Percentiles rank a stretch among this genome's conserved stretches.
Conservation (phyloP, 2,797 vertebrate genomes). For the Anabacerthia variegaticeps region DNA sequence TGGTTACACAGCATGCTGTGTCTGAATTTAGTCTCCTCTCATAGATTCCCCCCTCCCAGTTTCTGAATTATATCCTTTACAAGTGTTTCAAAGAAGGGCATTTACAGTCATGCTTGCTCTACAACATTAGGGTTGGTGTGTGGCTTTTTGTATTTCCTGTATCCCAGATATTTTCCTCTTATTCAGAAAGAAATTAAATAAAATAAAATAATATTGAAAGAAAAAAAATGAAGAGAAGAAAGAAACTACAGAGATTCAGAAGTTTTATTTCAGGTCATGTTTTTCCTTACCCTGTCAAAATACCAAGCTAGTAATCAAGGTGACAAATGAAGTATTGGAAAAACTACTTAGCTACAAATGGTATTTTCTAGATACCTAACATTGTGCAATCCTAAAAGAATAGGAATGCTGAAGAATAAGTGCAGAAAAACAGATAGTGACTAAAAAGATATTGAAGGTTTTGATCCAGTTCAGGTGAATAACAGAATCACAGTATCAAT, state of each 20-base stretch:
- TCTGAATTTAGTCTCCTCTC: background rate
- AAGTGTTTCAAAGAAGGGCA: background rate
- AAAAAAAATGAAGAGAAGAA: background rate
- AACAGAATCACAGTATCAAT: background rate
- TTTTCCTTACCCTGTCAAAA: background rate
- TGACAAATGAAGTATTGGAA: background rate
- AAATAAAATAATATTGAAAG: background rate
- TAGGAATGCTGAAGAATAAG: background rate
- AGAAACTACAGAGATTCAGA: background rate
- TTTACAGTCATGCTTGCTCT: background rate
- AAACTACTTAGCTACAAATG: background rate
- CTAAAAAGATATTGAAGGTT: background rate
- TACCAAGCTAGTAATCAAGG: background rate
- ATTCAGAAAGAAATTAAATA: background rate
- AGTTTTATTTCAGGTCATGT: background rate
- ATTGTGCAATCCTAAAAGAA: background rate
- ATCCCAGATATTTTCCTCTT: rapidly evolving
- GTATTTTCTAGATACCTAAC: background rate
- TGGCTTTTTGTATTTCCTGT: background rate
- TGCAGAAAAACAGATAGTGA: background rate
- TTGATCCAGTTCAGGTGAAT: background rate
- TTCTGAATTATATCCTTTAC: conserved; percentile 9
- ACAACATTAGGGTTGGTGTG: background rate
- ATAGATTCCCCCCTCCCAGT: background rate
- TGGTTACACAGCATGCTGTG: background rate